Conservation (phyloP, 2,113 vertebrate genomes). For the Apeltes quadracus region DNA sequence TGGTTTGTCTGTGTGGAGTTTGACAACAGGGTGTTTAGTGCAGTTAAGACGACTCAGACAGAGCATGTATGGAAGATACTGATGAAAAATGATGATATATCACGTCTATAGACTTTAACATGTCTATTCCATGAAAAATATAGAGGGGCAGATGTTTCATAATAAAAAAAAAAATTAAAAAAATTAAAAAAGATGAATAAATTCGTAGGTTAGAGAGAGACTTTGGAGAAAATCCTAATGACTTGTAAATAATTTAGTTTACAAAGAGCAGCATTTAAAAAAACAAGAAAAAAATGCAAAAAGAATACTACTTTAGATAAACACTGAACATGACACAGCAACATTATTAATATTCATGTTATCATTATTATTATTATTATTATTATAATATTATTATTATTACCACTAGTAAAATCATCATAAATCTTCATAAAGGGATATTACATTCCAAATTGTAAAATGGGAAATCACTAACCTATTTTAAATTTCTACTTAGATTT, state of each 20-base stretch:
- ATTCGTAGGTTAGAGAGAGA: slow-evolving; percentile 77
- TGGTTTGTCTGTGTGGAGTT: slow-evolving; percentile 66
- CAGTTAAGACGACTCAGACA: slow-evolving; percentile 58
- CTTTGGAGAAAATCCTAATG: slow-evolving; percentile 74
- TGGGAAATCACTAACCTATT: slow-evolving; percentile 81
- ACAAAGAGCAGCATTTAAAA: slow-evolving; percentile 80
- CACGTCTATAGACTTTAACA: slow-evolving; percentile 68
- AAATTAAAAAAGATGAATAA: slow-evolving; percentile 67
- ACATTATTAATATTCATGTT: slow-evolving; percentile 72
- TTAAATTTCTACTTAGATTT: slow-evolving; percentile 83
- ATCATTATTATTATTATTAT: slow-evolving; percentile 67
- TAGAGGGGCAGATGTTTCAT: slow-evolving; percentile 75
- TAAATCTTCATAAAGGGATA: slow-evolving; percentile 74
- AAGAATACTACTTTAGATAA: slow-evolving; percentile 83
- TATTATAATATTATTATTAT: slow-evolving; percentile 65
- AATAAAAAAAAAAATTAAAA: slow-evolving; percentile 67
- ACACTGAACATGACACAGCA: slow-evolving; percentile 74
- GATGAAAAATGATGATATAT: slow-evolving; percentile 70
- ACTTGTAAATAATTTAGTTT: slow-evolving; percentile 82
- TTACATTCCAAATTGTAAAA: slow-evolving; percentile 81
- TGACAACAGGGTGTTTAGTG: slow-evolving; percentile 68
- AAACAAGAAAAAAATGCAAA: slow-evolving; percentile 76
- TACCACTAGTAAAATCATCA: slow-evolving; percentile 68
- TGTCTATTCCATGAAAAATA: slow-evolving; percentile 74
- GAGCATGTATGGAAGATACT: slow-evolving; percentile 48